These are phyloP conservation scores for Monochamus alternatus DNA, from an alignment of 2,888 invertebrate species.

Conservation along the genomic window DNA sequence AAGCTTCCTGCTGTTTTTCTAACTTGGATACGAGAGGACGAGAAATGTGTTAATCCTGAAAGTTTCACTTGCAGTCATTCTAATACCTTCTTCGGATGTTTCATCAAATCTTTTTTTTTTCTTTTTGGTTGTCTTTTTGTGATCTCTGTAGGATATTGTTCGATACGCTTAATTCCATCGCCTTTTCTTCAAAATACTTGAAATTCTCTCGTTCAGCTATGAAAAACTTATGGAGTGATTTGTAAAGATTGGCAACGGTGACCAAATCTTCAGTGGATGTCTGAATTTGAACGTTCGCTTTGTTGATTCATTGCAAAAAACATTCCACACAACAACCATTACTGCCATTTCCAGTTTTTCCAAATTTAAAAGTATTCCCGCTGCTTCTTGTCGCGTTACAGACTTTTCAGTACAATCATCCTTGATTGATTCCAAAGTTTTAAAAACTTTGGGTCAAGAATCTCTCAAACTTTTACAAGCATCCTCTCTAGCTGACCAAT, in stretches of 20 bases:
- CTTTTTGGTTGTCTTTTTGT: slow-evolving; percentile 34
- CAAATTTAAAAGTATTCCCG: slow-evolving; percentile 34
- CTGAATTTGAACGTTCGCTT: slow-evolving; percentile 41
- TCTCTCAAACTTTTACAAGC: background rate
- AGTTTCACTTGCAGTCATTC: background rate
- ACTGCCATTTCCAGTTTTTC: slow-evolving; percentile 33
- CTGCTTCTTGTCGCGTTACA: slow-evolving; percentile 25
- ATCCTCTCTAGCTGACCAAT: slow-evolving; percentile 25
- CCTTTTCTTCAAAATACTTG: slow-evolving; percentile 50
- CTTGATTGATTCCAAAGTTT: slow-evolving; percentile 38
- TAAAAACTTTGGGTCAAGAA: background rate
- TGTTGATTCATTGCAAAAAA: slow-evolving; percentile 31
- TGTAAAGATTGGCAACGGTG: slow-evolving; percentile 35
- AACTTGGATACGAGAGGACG: background rate
- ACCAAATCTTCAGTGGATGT: slow-evolving; percentile 40
- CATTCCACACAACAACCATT: slow-evolving; percentile 23
- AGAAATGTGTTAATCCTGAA: slow-evolving; percentile 3
- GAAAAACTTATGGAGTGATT: slow-evolving; percentile 32
- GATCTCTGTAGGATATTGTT: slow-evolving; percentile 25
- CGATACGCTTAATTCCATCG: slow-evolving; percentile 37
- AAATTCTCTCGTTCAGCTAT: slow-evolving; percentile 41
- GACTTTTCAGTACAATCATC: slow-evolving; percentile 31
- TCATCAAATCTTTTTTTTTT: slow-evolving; percentile 33
- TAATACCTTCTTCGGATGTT: background rate
- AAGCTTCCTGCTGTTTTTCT: background rate